These are phyloP conservation scores for Mimachlamys varia DNA, from an alignment of 2,888 invertebrate genomes.

Conservation along the genomic window DNA sequence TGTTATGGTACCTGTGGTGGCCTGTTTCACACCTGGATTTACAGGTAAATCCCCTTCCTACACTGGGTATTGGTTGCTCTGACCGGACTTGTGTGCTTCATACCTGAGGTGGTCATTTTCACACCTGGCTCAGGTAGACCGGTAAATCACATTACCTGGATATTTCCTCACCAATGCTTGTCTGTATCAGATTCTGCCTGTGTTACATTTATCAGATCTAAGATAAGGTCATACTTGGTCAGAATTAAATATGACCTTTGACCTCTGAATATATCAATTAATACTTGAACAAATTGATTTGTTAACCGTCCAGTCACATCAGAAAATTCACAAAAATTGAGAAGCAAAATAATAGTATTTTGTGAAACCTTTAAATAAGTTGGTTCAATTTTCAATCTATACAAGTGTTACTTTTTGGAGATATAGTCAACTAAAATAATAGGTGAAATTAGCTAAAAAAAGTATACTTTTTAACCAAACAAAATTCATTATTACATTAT, in stretches of 20 bases:
- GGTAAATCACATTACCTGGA: background rate
- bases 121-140: background rate
- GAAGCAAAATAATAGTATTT: no score
- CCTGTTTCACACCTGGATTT: background rate
- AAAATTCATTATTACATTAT: no score
- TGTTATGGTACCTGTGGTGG: conserved; percentile 11
- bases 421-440: no score
- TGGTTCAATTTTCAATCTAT: no score
- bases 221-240: background rate
- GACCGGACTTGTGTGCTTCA: background rate
- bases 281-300: no score
- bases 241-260: background rate
- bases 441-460: no score
- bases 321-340: no score
- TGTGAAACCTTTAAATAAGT: no score
- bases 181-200: background rate
- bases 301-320: no score
- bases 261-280: no score
- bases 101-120: conserved; percentile 23
- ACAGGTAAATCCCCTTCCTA: background rate
- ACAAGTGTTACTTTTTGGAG: no score
- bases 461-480: no score
- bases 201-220: background rate
- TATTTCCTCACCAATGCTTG: background rate
- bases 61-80: background rate